Evolutionary conservation across 2,113 vertebrate species (phyloP).

Genomic region (Pomatostomus ruficeps): DNA sequence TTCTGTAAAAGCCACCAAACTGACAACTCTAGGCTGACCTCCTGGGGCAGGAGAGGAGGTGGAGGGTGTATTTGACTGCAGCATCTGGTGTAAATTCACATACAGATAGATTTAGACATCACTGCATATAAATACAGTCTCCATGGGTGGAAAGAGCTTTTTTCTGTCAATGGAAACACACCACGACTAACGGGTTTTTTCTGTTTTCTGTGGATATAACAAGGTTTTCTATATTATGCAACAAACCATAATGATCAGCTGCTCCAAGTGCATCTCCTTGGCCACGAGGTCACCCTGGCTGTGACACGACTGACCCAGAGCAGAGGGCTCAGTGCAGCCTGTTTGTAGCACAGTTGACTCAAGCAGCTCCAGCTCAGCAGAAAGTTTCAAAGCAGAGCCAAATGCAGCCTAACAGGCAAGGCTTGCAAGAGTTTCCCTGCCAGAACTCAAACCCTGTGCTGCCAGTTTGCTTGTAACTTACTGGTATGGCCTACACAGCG

Average conservation of each 20-base stretch:
- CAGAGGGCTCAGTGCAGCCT: not conserved
- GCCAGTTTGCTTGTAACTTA: constrained; percentile 32
- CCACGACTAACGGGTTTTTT: accelerated
- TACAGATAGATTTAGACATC: not conserved
- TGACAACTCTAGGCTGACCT: not conserved
- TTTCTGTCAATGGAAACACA: not conserved
- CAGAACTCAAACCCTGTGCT: not conserved
- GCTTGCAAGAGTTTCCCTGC: not conserved
- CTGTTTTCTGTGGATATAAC: not conserved
- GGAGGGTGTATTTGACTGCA: not conserved
- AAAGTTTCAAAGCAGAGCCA: not conserved
- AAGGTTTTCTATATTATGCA: not conserved
- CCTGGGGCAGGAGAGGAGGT: not conserved
- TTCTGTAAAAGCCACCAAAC: not conserved
- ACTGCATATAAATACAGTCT: not conserved
- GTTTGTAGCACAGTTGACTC: not conserved
- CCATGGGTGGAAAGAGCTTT: not conserved
- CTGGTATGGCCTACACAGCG: not conserved
- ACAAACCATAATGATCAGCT: not conserved
- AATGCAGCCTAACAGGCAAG: not conserved
- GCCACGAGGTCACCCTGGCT: not conserved
- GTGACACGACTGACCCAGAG: accelerated
- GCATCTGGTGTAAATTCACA: not conserved
- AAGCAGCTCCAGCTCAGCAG: not conserved
- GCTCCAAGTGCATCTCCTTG: not conserved